Percentiles rank a stretch among this genome's conserved stretches.
Conservation (phyloP, 2,888 invertebrate species). For the Trilocha varians region DNA sequence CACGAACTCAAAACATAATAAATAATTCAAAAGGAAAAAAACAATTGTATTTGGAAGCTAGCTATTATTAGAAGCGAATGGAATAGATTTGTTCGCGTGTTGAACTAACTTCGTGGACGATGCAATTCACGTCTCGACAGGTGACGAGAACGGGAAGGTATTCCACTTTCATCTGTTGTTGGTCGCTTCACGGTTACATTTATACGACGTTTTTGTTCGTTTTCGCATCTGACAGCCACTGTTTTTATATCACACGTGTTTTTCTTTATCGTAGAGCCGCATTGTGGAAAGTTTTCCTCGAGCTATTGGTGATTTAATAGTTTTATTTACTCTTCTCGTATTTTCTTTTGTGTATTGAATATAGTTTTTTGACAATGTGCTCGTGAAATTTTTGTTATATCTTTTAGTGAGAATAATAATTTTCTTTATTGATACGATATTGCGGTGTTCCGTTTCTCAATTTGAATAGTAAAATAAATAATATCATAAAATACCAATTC, state of each 20-base stretch:
- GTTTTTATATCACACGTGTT: conserved; percentile 4
- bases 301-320: too few species aligned
- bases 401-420: too few species aligned
- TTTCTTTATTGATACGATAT: too few species aligned
- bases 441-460: too few species aligned
- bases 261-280: background rate
- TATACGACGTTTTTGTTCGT: conserved; percentile 16
- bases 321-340: too few species aligned
- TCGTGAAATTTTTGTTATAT: too few species aligned
- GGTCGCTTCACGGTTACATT: conserved; percentile 18
- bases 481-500: too few species aligned
- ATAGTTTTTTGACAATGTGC: too few species aligned
- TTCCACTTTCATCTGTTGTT: conserved; percentile 17
- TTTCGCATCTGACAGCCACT: conserved; percentile 9
- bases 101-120: conserved; percentile 27
- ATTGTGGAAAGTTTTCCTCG: background rate
- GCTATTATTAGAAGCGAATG: conserved; percentile 13
- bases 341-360: too few species aligned
- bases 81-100: conserved; percentile 20
- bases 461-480: too few species aligned
- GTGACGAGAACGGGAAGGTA: conserved; percentile 20
- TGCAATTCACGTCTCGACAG: conserved; percentile 34
- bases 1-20: background rate
- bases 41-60: background rate
- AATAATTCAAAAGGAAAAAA: background rate